Conservation (phyloP, 2,797 vertebrate species). For the Danio kyathit region DNA sequence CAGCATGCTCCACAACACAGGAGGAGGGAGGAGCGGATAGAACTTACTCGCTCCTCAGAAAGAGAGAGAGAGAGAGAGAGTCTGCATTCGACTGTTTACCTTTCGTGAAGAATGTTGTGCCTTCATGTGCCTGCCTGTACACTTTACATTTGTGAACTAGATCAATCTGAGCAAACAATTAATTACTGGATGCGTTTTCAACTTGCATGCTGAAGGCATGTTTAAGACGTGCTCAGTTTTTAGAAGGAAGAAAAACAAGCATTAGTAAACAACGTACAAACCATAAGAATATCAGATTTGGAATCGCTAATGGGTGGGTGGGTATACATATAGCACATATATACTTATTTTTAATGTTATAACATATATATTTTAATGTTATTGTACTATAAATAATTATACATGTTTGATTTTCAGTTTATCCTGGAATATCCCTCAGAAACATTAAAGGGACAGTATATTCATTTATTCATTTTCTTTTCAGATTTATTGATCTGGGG, state of each 20-base stretch:
- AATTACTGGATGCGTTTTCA: constrained; percentile 35
- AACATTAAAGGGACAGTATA: too few relatives aligned
- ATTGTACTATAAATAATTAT: too few relatives aligned
- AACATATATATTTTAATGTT: too few relatives aligned
- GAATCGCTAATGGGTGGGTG: too few relatives aligned
- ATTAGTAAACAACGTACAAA: neutral
- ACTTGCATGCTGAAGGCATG: neutral
- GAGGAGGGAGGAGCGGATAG: constrained; percentile 59
- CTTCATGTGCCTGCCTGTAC: constrained; percentile 18
- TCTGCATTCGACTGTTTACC: constrained; percentile 23
- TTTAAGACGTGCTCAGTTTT: neutral
- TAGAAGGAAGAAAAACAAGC: neutral
- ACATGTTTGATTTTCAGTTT: too few relatives aligned
- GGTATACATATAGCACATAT: too few relatives aligned
- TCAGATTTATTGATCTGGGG: too few relatives aligned
- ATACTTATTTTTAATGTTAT: too few relatives aligned
- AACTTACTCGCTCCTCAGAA: constrained; percentile 19
- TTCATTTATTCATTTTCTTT: too few relatives aligned
- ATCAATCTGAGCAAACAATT: constrained; percentile 29
- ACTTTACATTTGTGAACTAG: constrained; percentile 20
- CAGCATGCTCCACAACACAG: constrained; percentile 63
- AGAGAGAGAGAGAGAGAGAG: constrained; percentile 38
- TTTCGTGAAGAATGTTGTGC: constrained; percentile 27
- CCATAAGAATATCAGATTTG: neutral
- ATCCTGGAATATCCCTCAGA: too few relatives aligned